Evolutionary conservation across 2,113 vertebrate genomes (phyloP), one percentile per base, ranked within the genome.

Genomic region (Rhinolophus sinicus): DNA sequence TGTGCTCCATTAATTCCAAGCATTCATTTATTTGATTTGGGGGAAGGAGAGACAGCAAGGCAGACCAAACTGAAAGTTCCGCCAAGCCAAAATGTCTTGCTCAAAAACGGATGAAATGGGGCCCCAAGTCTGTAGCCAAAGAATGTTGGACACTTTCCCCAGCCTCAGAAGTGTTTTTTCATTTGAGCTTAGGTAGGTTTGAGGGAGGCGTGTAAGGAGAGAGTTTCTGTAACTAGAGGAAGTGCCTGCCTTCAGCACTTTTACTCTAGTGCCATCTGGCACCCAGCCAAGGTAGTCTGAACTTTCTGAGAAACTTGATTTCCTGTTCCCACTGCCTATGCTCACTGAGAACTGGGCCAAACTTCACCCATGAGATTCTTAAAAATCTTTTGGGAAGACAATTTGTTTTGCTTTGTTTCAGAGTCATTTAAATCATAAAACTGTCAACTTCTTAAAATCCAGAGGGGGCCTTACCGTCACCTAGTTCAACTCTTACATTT

Each of bases 301-400:
- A 64, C 95, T 97, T 98, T 95, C 97, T 96, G 97, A 98, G 97
- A 95, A 87, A 93, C 97, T 97, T 97, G 83, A 97, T 98, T 98
- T 98, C 97, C 98, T 98, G 97, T 98, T 97, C 92, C 72, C 0
- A 0, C 88, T 4, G 26, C 54, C 73, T 97, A 86, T 14, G 8
- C 54, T 3, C 5, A 58, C 90, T 73, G 94, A 12, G 0, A 13
- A 70, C 70, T 60, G 0, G 81, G 52, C 38, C 3, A n/a, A 84
- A 76, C 21, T 69, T 94, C 82, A 47, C 67, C 83, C 56, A 38
- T 4, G 28, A 52, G 40, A 38, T n/a, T 87, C 80, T 90, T 76
- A 67, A 65, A 90, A 69, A 77, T 83, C 77, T 94, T 83, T 75
- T 9, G 44, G 83, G 26, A 88, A 93, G 83, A 50, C 21, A 50